A percentile compares a stretch with the other conserved stretches of the same genome.
phyloP scores from a whole-genome alignment of 2,113 vertebrate genomes.

The Ailurus styani region DNA sequence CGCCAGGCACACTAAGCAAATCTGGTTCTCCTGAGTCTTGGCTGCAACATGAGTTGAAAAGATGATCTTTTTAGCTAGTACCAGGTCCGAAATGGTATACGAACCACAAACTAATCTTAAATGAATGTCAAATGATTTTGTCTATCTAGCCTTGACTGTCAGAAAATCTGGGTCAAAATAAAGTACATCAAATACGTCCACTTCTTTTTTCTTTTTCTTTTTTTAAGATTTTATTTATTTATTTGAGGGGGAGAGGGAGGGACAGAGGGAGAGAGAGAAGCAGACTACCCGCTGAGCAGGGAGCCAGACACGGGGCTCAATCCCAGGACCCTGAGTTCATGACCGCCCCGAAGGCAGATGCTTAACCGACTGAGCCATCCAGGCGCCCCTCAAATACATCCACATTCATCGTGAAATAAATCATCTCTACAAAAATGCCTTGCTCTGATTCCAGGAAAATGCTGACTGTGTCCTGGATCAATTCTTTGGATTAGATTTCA shows the following conservation, averaged over 20 bases:
- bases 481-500: neutral
- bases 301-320: neutral
- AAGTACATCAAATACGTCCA: neutral
- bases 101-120: neutral
- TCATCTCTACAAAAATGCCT: neutral
- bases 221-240: neutral
- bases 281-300: neutral
- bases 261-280: neutral
- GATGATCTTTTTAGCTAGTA: neutral
- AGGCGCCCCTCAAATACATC: neutral
- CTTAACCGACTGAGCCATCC: neutral
- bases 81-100: neutral
- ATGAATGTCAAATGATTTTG: neutral
- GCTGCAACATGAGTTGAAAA: neutral
- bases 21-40: neutral
- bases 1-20: neutral
- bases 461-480: neutral
- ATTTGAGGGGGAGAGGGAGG: neutral
- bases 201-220: too few relatives aligned
- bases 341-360: neutral
- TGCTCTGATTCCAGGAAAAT: conserved; percentile 22
- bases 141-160: neutral
- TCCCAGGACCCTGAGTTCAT: neutral
- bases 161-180: neutral
- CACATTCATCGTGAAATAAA: neutral